A percentile compares a stretch with the other conserved stretches of the same genome.
Evolutionary conservation across 2,797 vertebrate genomes (phyloP).

Genomic region (Orientallactaga sibirica): DNA sequence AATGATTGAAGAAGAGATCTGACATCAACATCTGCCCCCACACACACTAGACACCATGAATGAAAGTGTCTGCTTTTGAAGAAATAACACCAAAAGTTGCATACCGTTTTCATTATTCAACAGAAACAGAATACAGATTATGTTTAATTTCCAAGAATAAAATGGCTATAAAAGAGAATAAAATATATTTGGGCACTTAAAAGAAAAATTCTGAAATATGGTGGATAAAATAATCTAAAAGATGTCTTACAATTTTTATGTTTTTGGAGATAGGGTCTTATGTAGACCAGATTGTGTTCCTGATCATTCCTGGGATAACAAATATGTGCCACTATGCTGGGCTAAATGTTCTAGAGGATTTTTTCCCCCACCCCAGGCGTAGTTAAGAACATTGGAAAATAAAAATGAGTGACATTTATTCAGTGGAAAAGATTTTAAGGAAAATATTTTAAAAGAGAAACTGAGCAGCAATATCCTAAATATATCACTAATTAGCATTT

Average conservation of each 20-base stretch:
- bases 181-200: neutral
- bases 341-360: neutral
- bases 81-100: neutral
- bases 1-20: too few relatives aligned
- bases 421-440: neutral
- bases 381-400: neutral
- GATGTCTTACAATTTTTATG: neutral
- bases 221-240: conserved; percentile 11
- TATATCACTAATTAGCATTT: neutral
- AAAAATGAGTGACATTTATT: neutral
- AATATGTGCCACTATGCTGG: neutral
- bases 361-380: neutral
- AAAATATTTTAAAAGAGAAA: neutral
- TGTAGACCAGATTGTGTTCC: neutral
- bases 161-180: conserved; percentile 11
- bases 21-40: too few relatives aligned
- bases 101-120: neutral
- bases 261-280: too few relatives aligned
- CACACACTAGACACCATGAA: neutral
- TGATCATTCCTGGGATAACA: neutral
- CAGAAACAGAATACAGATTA: neutral
- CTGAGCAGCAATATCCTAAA: neutral
- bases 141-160: conserved; percentile 22
- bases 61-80: conserved; percentile 2
- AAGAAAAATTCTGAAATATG: neutral